Conservation (phyloP, 2,888 invertebrate genomes). For the Orgyia antiqua region DNA sequence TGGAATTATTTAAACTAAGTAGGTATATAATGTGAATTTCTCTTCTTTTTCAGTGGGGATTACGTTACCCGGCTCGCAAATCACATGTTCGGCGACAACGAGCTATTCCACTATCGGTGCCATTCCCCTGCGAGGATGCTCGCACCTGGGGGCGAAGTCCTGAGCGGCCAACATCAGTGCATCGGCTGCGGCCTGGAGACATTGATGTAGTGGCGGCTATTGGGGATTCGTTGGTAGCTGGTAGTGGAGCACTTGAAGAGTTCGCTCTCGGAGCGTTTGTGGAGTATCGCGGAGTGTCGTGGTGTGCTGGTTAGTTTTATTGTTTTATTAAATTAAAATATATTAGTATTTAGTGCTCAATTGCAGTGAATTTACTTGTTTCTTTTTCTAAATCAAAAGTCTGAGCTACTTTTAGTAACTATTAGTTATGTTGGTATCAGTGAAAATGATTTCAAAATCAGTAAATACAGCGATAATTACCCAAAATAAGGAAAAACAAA, state of each 20-base stretch:
- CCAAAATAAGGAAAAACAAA: too few species aligned
- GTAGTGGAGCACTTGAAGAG: constrained; percentile 85
- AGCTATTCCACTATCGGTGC: constrained; percentile 63
- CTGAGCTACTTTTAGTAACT: too few species aligned
- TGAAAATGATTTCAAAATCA: too few species aligned
- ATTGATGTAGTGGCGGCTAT: constrained; percentile 85
- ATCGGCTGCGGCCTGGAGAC: constrained; percentile 81
- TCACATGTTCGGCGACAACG: constrained; percentile 72
- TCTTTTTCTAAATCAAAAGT: too few species aligned
- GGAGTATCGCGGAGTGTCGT: constrained; percentile 85
- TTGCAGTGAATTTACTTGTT: background rate
- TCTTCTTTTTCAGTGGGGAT: constrained; percentile 46
- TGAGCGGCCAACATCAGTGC: constrained; percentile 80
- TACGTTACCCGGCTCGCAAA: constrained; percentile 67
- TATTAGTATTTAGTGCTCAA: background rate
- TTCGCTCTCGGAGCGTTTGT: constrained; percentile 85
- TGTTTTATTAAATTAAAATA: background rate
- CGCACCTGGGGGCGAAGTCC: constrained; percentile 54
- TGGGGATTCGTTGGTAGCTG: constrained; percentile 85
- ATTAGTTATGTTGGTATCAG: too few species aligned
- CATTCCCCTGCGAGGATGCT: constrained; percentile 79
- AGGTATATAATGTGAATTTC: too few species aligned
- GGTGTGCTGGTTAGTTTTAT: constrained; percentile 82
- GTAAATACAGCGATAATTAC: too few species aligned
- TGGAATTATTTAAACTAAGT: too few species aligned